These are phyloP conservation scores for Reinhardtius hippoglossoides DNA, from an alignment of 2,113 vertebrate species.

Conservation along the genomic window DNA sequence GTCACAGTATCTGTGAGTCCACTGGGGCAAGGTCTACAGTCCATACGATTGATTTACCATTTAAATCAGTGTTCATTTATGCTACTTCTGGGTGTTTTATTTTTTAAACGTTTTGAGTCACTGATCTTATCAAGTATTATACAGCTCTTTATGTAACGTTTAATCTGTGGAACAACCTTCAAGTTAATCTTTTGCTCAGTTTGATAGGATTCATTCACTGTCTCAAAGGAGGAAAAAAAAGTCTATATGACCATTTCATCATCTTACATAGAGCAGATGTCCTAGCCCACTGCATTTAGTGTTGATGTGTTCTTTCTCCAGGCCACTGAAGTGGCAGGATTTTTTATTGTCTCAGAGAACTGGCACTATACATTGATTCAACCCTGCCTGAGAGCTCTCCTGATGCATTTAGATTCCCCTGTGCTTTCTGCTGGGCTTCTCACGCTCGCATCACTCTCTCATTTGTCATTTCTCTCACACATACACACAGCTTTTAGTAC, in stretches of 20 bases:
- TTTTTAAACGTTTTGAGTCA: neutral
- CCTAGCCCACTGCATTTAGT: conserved; percentile 85
- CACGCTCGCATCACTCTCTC: conserved; percentile 6
- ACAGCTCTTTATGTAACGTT: neutral
- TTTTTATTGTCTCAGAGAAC: conserved; percentile 87
- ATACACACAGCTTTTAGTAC: conserved; percentile 22
- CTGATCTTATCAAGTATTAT: neutral
- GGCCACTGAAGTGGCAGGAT: conserved; percentile 87
- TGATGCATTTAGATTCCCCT: conserved; percentile 85
- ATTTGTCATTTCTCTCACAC: conserved; percentile 48
- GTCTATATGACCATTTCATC: conserved; percentile 48
- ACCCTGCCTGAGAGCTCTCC: conserved; percentile 87
- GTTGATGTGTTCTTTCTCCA: conserved; percentile 79
- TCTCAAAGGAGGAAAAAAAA: conserved; percentile 27
- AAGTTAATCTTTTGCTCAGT: conserved; percentile 2
- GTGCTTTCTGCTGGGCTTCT: conserved; percentile 23
- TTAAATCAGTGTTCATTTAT: neutral
- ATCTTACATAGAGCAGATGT: conserved; percentile 79
- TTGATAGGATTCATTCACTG: conserved; percentile 9
- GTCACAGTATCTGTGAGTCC: neutral
- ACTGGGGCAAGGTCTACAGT: neutral
- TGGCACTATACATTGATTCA: conserved; percentile 88
- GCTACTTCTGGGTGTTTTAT: neutral
- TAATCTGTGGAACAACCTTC: neutral
- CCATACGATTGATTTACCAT: neutral